These are phyloP conservation scores for Sinopyrophorus schimmeli DNA, from an alignment of 2,888 invertebrate genomes.

Conservation along the genomic window DNA sequence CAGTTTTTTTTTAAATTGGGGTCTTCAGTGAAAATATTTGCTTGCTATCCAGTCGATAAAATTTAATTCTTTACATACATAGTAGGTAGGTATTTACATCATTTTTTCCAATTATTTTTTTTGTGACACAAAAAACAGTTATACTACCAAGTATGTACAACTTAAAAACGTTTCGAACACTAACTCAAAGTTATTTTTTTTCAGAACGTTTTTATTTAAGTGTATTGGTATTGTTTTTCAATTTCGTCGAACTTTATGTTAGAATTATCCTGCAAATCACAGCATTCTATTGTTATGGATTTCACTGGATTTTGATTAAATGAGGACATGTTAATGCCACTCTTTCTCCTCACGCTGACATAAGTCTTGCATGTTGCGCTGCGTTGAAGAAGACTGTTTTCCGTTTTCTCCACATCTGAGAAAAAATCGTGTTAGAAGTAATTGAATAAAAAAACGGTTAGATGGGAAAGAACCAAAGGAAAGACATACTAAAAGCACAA, in stretches of 20 bases:
- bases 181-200: neutral
- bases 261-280: slow-evolving; percentile 1
- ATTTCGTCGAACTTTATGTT: too few relatives aligned
- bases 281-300: too few relatives aligned
- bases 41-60: too few relatives aligned
- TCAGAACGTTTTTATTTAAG: neutral
- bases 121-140: too few relatives aligned
- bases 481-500: neutral
- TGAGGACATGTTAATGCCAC: slow-evolving; percentile 15
- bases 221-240: too few relatives aligned
- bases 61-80: too few relatives aligned
- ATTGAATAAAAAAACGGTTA: neutral
- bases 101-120: too few relatives aligned
- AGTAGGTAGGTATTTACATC: too few relatives aligned
- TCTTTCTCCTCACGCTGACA: slow-evolving; percentile 17
- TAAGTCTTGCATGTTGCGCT: slow-evolving; percentile 22
- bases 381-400: slow-evolving; percentile 18
- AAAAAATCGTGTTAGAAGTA: neutral
- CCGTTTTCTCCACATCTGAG: slow-evolving; percentile 21
- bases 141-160: too few relatives aligned
- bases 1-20: neutral
- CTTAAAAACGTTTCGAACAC: too few relatives aligned
- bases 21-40: neutral
- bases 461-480: neutral
- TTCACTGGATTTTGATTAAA: slow-evolving; percentile 9